A percentile compares a stretch with the other conserved stretches of the same genome.
Evolutionary conservation across 2,888 invertebrate species (phyloP).

Genomic region (Drosophila kokeensis): DNA sequence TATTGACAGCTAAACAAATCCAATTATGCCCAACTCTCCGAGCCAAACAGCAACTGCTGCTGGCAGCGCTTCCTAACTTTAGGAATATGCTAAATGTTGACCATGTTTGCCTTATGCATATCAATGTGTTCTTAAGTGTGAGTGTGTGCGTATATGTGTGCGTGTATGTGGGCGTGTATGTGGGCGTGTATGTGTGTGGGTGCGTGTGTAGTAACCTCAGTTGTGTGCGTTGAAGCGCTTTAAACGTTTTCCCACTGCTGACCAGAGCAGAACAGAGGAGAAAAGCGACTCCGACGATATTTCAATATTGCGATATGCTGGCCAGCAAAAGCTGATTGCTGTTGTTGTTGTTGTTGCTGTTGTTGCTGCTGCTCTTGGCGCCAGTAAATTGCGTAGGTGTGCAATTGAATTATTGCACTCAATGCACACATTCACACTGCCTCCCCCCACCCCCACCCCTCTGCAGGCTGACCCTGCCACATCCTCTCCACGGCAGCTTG

Average conservation of each 20-base stretch:
- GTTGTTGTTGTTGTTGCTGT: constrained; percentile 11
- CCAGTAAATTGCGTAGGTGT: constrained; percentile 77
- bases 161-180: constrained; percentile 1
- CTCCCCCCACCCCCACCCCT: neutral
- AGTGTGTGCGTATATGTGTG: neutral
- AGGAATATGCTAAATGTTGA: constrained; percentile 62
- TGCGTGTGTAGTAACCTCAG: constrained; percentile 12
- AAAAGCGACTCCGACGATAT: constrained; percentile 40
- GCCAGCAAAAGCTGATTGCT: constrained; percentile 28
- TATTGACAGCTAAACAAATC: constrained; percentile 80
- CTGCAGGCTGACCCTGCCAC: neutral
- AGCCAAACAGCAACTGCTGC: constrained; percentile 9
- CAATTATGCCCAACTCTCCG: constrained; percentile 76
- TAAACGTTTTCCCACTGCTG: constrained; percentile 68
- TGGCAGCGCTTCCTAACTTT: constrained; percentile 32
- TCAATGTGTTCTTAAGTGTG: constrained; percentile 3
- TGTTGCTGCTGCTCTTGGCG: constrained; percentile 33
- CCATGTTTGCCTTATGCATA: constrained; percentile 31
- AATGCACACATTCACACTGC: constrained; percentile 68
- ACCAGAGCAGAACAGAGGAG: constrained; percentile 36
- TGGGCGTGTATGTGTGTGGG: constrained; percentile 2
- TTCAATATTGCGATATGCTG: constrained; percentile 58
- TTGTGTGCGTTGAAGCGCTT: constrained; percentile 64
- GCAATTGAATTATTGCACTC: constrained; percentile 81
- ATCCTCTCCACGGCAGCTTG: neutral